Conservation (phyloP, 1,140 invertebrate genomes). For the Dufourea novaeangliae region DNA sequence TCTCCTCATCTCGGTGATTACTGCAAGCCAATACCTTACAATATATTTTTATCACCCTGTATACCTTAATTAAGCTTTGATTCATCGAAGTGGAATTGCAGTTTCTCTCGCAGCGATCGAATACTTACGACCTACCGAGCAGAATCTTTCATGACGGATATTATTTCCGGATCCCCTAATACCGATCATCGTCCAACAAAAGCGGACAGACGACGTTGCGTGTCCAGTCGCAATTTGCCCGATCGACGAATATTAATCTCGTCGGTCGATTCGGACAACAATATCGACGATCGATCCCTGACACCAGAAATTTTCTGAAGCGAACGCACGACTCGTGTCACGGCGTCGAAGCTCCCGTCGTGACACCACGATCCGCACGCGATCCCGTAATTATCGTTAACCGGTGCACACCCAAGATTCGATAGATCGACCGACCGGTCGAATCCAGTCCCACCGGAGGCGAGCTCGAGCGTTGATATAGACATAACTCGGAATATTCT, state of each 20-base stretch:
- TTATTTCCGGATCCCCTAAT: too few relatives aligned
- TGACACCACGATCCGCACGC: slow-evolving; percentile 46
- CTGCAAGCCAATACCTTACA: too few relatives aligned
- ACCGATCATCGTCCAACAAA: too few relatives aligned
- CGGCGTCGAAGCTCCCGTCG: not conserved
- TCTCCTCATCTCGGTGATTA: too few relatives aligned
- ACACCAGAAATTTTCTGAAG: slow-evolving; percentile 14
- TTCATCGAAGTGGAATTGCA: too few relatives aligned
- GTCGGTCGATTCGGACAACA: slow-evolving; percentile 1
- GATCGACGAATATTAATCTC: slow-evolving; percentile 11
- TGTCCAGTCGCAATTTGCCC: not conserved
- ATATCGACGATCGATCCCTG: slow-evolving; percentile 9
- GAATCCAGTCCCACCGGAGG: slow-evolving; percentile 45
- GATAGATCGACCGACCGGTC: slow-evolving; percentile 42
- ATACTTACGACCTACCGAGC: too few relatives aligned
- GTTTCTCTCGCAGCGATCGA: too few relatives aligned
- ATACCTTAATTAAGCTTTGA: too few relatives aligned
- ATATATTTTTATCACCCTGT: too few relatives aligned
- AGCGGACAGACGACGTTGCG: not conserved
- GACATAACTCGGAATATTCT: slow-evolving; percentile 54
- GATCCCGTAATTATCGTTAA: slow-evolving; percentile 66
- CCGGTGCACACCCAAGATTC: slow-evolving; percentile 23
- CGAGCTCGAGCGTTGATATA: slow-evolving; percentile 38
- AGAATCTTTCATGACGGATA: too few relatives aligned
- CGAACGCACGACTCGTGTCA: slow-evolving; percentile 1